Conservation (phyloP, 2,797 vertebrate species). For the Chaenodraco wilsoni region DNA sequence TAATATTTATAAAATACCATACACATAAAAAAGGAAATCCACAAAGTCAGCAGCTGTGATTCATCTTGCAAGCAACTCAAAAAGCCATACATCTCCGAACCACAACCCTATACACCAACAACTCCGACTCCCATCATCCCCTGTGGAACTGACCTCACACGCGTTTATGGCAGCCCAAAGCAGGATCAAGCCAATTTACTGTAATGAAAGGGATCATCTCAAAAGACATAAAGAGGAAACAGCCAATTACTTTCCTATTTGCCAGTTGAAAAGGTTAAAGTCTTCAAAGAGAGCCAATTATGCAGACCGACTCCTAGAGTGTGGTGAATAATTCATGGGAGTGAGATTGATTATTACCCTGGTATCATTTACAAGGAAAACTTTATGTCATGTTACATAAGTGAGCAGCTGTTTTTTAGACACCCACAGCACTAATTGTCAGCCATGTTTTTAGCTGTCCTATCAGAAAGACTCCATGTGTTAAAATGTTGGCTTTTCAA, state of each 20-base stretch:
- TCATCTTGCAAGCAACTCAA: not conserved
- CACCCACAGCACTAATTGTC: not conserved
- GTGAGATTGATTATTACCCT: conserved; percentile 34
- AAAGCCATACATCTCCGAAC: conserved; percentile 10
- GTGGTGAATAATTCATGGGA: conserved; percentile 51
- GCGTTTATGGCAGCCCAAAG: conserved; percentile 33
- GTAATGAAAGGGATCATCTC: conserved; percentile 53
- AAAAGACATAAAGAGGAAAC: conserved; percentile 49
- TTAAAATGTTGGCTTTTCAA: conserved; percentile 13
- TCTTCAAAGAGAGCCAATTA: conserved; percentile 56
- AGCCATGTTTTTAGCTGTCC: conserved; percentile 5
- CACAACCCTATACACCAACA: not conserved
- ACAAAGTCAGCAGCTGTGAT: not conserved
- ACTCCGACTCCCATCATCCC: conserved; percentile 22
- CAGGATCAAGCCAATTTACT: conserved; percentile 34
- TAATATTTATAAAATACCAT: not conserved
- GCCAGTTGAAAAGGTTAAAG: conserved; percentile 63
- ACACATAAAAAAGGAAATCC: not conserved
- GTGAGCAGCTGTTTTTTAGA: conserved; percentile 23
- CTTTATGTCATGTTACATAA: conserved; percentile 16
- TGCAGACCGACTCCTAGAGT: conserved; percentile 30
- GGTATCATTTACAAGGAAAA: conserved; percentile 31
- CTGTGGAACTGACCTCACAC: conserved; percentile 25
- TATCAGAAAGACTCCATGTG: not conserved
- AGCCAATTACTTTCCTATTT: conserved; percentile 57